phyloP scores from a whole-genome alignment of 2,888 invertebrate species.

The Himalopsyche kuldschensis region DNA sequence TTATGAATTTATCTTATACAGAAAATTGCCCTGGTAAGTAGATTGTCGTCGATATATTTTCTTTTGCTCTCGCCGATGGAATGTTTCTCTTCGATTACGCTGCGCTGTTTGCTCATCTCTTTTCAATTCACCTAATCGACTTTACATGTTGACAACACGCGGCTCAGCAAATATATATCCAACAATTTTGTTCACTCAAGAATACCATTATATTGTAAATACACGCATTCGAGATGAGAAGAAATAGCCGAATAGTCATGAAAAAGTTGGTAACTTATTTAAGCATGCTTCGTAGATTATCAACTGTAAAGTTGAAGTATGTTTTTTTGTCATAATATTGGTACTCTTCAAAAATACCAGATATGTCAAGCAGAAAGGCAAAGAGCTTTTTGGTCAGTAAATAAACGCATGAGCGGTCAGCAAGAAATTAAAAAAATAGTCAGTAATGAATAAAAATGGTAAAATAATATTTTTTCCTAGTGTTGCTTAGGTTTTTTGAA shows the following conservation, averaged over 20 bases:
- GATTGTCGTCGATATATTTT: not conserved
- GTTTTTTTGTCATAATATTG: too few species aligned
- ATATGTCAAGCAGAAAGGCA: too few species aligned
- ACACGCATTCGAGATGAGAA: not conserved
- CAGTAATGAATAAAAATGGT: too few species aligned
- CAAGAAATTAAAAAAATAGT: too few species aligned
- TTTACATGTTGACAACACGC: slow-evolving; percentile 28
- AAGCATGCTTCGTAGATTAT: too few species aligned
- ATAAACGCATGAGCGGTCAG: too few species aligned
- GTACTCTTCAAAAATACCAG: too few species aligned
- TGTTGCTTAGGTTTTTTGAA: too few species aligned
- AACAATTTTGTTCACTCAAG: slow-evolving; percentile 4
- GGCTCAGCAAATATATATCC: slow-evolving; percentile 16
- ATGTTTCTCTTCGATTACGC: slow-evolving; percentile 38
- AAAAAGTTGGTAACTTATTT: not conserved
- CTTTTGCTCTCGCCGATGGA: not conserved
- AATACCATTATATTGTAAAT: not conserved
- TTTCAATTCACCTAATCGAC: slow-evolving; percentile 29
- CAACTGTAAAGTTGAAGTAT: too few species aligned
- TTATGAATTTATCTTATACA: too few species aligned
- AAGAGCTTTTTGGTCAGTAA: too few species aligned
- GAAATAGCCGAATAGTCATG: not conserved
- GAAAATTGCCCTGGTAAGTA: not conserved
- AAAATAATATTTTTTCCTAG: too few species aligned
- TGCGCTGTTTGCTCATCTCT: slow-evolving; percentile 31